Evolutionary conservation across 2,888 invertebrate species (phyloP).

Genomic region (Acanthopleura granulata): DNA sequence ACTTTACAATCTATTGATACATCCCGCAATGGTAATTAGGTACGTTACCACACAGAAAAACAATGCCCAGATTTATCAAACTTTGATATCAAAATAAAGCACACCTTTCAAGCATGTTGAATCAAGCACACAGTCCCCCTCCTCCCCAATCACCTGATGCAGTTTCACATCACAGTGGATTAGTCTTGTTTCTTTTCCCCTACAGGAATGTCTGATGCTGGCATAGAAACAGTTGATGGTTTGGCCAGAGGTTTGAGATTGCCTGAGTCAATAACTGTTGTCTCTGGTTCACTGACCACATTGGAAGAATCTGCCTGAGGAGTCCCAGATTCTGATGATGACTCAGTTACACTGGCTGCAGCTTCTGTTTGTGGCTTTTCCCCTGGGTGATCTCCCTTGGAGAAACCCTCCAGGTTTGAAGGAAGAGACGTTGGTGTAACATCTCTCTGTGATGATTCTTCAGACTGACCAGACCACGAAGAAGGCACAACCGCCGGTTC

Average conservation of each 20-base stretch:
- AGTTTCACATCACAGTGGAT: constrained; percentile 13
- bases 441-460: constrained; percentile 4
- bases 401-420: neutral
- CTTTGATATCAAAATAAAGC: no score
- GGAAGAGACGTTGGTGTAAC: neutral
- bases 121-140: constrained; percentile 20
- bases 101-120: no score
- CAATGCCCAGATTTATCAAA: no score
- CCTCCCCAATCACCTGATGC: constrained; percentile 25
- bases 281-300: no score
- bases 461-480: constrained; percentile 29
- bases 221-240: neutral
- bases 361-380: neutral
- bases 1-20: no score
- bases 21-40: no score
- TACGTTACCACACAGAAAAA: no score
- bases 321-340: no score
- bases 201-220: neutral
- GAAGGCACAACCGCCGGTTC: constrained; percentile 15
- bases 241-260: no score
- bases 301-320: no score
- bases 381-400: constrained; percentile 26
- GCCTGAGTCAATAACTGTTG: no score
- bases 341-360: no score
- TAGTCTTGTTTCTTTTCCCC: constrained; percentile 14